A percentile compares a stretch with the other conserved stretches of the same genome.
These are phyloP conservation scores for Pseudomyrmex flavicornis DNA, from an alignment of 1,140 invertebrate genomes.

Conservation along the genomic window DNA sequence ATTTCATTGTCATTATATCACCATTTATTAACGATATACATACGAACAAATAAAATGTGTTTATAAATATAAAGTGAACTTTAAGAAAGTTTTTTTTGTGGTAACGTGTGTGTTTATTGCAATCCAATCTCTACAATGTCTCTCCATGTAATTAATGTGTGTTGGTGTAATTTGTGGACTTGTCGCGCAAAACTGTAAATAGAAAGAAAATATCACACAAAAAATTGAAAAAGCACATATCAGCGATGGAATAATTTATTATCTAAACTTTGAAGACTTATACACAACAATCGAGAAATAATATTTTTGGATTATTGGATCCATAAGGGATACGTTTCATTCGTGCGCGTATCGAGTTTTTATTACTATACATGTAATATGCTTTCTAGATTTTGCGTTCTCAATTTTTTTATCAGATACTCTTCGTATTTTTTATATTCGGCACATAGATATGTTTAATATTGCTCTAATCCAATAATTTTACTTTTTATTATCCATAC, in stretches of 20 bases:
- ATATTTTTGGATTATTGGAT: conserved; percentile 21
- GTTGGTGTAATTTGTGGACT: background rate
- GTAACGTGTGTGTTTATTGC: conserved; percentile 48
- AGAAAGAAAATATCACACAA: background rate
- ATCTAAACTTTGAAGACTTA: conserved; percentile 68
- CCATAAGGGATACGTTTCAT: background rate
- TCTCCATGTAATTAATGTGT: background rate
- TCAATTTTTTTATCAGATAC: conserved; percentile 36
- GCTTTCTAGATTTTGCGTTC: conserved; percentile 18
- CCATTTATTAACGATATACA: conserved; percentile 84
- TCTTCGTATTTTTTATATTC: conserved; percentile 50
- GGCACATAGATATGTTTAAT: conserved; percentile 69
- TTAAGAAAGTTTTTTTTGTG: conserved; percentile 52
- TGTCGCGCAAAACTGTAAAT: background rate
- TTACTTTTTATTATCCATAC: background rate
- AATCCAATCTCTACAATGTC: conserved; percentile 6
- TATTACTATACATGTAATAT: conserved; percentile 17
- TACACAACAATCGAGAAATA: conserved; percentile 51
- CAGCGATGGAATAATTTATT: conserved; percentile 60
- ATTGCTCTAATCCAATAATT: conserved; percentile 69
- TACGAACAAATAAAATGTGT: conserved; percentile 85
- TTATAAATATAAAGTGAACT: conserved; percentile 82
- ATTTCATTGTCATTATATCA: conserved; percentile 85
- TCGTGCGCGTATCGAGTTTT: background rate
- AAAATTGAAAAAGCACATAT: background rate